Evolutionary conservation across 2,888 invertebrate species (phyloP).

Genomic region (Nymphalis urticae): DNA sequence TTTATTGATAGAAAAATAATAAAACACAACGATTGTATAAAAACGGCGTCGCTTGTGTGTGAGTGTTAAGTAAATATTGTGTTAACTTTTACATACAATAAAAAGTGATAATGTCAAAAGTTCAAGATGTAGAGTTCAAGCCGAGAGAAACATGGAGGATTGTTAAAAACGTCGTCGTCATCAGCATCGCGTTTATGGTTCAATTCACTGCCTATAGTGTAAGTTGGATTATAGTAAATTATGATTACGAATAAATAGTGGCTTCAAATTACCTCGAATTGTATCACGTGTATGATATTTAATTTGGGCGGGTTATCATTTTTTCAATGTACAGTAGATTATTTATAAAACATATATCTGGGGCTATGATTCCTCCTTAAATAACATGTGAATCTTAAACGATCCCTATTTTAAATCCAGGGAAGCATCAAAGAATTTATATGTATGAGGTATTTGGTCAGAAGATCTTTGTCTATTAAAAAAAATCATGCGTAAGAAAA

Average conservation of each 20-base stretch:
- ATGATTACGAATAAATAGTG: not conserved
- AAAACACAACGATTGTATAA: not conserved
- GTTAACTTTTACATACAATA: not conserved
- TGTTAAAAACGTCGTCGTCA: constrained; percentile 71
- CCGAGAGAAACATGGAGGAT: constrained; percentile 67
- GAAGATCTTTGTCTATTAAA: too few relatives aligned
- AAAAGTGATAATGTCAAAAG: constrained; percentile 35
- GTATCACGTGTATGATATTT: not conserved
- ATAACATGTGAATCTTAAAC: too few relatives aligned
- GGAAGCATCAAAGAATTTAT: too few relatives aligned
- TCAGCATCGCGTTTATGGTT: constrained; percentile 84
- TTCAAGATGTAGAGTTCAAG: constrained; percentile 43
- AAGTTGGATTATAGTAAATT: constrained; percentile 44
- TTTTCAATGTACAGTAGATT: too few relatives aligned
- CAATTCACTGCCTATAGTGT: constrained; percentile 84
- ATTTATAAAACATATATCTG: too few relatives aligned
- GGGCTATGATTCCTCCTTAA: too few relatives aligned
- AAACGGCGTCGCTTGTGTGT: not conserved
- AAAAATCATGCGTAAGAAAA: too few relatives aligned
- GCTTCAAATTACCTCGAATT: not conserved
- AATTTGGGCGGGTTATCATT: too few relatives aligned
- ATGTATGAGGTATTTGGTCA: too few relatives aligned
- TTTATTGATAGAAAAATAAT: too few relatives aligned
- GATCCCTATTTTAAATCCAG: too few relatives aligned
- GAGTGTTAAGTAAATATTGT: too few relatives aligned